Evolutionary conservation across 2,797 vertebrate genomes (phyloP).

Genomic region (Euphonia xanthogaster): DNA sequence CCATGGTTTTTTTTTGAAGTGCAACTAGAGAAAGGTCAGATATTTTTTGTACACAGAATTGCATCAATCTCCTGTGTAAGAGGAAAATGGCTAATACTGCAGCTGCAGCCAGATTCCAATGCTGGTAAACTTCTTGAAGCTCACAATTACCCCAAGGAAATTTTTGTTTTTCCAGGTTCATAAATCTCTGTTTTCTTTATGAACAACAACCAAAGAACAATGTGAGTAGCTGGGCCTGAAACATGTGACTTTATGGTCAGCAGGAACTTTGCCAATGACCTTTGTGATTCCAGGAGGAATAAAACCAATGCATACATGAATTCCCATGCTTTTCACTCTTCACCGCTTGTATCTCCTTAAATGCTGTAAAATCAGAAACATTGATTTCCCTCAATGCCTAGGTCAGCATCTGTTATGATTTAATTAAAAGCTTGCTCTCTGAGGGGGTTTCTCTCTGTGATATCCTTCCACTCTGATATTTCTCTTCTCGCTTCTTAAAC

Average conservation of each 20-base stretch:
- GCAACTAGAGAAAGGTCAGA: not conserved
- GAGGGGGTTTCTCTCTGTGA: not conserved
- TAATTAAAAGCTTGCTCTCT: not conserved
- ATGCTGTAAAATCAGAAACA: not conserved
- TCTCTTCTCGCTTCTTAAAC: not conserved
- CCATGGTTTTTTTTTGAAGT: not conserved
- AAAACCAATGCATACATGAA: not conserved
- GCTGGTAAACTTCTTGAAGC: not conserved
- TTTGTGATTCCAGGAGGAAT: not conserved
- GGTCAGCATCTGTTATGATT: not conserved
- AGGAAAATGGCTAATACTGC: not conserved
- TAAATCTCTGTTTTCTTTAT: not conserved
- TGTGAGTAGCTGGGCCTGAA: not conserved
- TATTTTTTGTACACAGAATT: not conserved
- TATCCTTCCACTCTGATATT: not conserved
- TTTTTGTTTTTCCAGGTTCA: not conserved
- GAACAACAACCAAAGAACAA: not conserved
- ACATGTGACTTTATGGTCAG: fast-evolving
- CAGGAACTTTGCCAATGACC: not conserved
- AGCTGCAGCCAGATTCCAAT: not conserved
- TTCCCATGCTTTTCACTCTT: not conserved
- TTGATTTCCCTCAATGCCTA: not conserved
- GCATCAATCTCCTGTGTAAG: not conserved
- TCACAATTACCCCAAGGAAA: not conserved
- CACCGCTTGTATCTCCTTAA: not conserved